Conservation (phyloP, 2,797 vertebrate genomes). For the Agapornis canus region DNA sequence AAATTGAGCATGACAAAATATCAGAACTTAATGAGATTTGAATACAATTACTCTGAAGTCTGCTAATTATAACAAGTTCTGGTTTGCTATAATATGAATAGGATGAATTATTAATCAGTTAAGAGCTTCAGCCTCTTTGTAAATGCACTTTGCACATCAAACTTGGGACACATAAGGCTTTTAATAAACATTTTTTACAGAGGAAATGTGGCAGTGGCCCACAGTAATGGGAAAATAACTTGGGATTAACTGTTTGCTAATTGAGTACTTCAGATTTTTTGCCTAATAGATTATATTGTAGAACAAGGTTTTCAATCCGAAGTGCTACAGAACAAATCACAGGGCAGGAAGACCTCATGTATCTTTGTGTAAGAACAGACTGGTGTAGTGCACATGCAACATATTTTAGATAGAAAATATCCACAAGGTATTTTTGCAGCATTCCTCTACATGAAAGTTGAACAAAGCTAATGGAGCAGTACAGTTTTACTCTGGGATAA, state of each 20-base stretch:
- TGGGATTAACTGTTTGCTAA: constrained; percentile 18
- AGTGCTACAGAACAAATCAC: neutral
- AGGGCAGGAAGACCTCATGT: neutral
- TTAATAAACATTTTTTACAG: neutral
- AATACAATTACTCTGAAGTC: neutral
- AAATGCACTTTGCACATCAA: neutral
- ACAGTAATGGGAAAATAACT: neutral
- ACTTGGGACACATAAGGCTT: neutral
- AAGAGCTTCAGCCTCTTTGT: neutral
- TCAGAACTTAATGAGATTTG: neutral
- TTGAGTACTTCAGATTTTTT: constrained; percentile 13
- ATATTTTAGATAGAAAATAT: neutral
- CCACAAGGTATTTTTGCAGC: neutral
- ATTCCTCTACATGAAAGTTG: neutral
- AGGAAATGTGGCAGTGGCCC: neutral
- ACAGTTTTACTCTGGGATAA: neutral
- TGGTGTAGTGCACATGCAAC: neutral
- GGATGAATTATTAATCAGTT: neutral
- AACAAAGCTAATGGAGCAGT: neutral
- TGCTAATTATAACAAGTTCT: neutral
- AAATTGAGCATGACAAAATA: neutral
- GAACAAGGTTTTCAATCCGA: neutral
- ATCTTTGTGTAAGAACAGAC: neutral
- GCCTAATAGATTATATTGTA: neutral
- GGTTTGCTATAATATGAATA: neutral